phyloP scores from a whole-genome alignment of 92 coral and sea anemone genomes.

The Meandrina meandrites region DNA sequence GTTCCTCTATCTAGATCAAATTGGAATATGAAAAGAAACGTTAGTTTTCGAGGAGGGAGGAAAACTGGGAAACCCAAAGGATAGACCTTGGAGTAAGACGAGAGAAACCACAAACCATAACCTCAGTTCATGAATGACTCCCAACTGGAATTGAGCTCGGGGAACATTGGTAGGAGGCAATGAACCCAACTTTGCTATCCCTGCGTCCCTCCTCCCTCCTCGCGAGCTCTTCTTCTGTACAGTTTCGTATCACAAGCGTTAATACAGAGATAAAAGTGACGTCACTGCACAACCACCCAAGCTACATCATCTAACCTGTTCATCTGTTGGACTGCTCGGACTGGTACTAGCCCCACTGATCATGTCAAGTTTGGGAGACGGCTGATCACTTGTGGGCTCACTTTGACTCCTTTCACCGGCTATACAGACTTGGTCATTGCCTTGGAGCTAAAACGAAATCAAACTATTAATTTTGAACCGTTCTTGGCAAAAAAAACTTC shows the following conservation, averaged over 20 bases:
- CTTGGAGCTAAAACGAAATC: background rate
- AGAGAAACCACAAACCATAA: too few relatives aligned
- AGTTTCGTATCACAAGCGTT: background rate
- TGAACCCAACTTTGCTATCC: too few relatives aligned
- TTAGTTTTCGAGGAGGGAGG: too few relatives aligned
- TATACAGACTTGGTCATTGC: background rate
- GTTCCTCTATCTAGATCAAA: too few relatives aligned
- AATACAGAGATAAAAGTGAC: background rate
- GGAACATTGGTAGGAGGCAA: too few relatives aligned
- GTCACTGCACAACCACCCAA: background rate
- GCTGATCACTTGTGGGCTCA: constrained; percentile 25
- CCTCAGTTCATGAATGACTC: too few relatives aligned
- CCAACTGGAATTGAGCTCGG: too few relatives aligned
- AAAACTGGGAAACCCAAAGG: too few relatives aligned
- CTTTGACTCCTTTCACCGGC: background rate
- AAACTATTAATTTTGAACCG: background rate
- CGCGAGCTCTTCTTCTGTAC: too few relatives aligned
- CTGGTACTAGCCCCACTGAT: constrained; percentile 27
- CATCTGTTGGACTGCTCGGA: background rate
- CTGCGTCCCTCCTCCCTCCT: too few relatives aligned
- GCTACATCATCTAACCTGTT: background rate
- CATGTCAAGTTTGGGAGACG: constrained; percentile 30
- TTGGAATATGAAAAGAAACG: too few relatives aligned
- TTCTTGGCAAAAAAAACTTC: background rate
- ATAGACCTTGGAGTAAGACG: too few relatives aligned